Conservation (phyloP, 2,797 vertebrate species). For the Microctenopoma lineatum region DNA sequence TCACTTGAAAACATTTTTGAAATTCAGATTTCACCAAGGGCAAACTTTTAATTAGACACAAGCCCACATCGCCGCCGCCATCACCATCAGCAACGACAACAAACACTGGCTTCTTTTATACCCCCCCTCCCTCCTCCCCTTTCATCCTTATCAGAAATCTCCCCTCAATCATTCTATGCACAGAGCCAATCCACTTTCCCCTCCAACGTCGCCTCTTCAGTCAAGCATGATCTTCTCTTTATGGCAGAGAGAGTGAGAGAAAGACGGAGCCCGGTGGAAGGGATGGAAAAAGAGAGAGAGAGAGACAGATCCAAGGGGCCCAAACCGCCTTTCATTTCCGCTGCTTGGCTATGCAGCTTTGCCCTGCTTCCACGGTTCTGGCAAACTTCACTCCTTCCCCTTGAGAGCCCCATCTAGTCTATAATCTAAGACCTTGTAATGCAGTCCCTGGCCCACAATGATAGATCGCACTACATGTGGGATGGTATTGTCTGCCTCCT, state of each 20-base stretch:
- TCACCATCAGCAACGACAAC: conserved; percentile 20
- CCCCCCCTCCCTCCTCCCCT: conserved; percentile 5
- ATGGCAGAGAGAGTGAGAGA: conserved; percentile 49
- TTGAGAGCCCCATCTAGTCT: conserved; percentile 77
- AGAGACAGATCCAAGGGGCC: conserved; percentile 62
- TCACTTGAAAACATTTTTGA: conserved; percentile 14
- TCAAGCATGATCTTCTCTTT: conserved; percentile 70
- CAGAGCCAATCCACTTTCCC: conserved; percentile 49
- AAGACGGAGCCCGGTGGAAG: conserved; percentile 18
- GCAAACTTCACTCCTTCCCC: conserved; percentile 67
- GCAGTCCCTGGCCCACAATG: conserved; percentile 78
- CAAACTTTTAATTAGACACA: conserved; percentile 63
- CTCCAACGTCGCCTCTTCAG: conserved; percentile 63
- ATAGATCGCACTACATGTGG: conserved; percentile 78
- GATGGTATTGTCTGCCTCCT: conserved; percentile 78
- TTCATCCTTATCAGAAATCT: conserved; percentile 68
- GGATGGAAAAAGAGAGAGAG: conserved; percentile 8
- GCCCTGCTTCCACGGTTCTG: conserved; percentile 68
- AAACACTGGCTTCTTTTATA: conserved; percentile 50
- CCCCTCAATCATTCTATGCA: conserved; percentile 58
- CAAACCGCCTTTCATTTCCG: conserved; percentile 77
- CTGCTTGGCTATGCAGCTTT: conserved; percentile 73
- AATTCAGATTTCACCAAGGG: conserved; percentile 41
- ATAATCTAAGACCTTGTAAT: conserved; percentile 81
- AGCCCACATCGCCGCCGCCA: neutral